phyloP scores from a whole-genome alignment of 2,888 invertebrate species.

The Nowickia ferox region DNA sequence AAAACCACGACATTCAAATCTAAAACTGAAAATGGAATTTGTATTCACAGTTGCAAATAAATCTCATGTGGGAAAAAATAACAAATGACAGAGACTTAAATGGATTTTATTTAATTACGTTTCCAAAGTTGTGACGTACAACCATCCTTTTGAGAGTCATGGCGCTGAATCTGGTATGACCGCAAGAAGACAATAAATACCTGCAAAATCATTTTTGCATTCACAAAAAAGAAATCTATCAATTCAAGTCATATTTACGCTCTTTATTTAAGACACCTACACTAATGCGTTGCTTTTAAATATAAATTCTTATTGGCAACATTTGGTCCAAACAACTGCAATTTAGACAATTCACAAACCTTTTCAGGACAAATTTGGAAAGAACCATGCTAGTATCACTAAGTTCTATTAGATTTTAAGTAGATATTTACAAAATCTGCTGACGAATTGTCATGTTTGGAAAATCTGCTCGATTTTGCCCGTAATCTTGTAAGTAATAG shows the following conservation, averaged over 20 bases:
- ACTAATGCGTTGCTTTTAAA: background rate
- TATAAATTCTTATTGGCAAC: background rate
- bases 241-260: constrained; percentile 40
- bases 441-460: no score
- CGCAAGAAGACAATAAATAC: constrained; percentile 29
- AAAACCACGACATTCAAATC: constrained; percentile 36
- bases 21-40: background rate
- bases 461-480: no score
- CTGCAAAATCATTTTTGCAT: constrained; percentile 25
- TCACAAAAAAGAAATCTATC: constrained; percentile 33
- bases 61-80: constrained; percentile 50
- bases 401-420: no score
- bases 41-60: constrained; percentile 39
- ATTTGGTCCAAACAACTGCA: background rate
- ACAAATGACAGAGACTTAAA: constrained; percentile 37
- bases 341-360: no score
- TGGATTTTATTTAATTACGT: constrained; percentile 63
- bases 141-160: background rate
- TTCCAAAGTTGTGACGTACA: constrained; percentile 20
- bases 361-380: no score
- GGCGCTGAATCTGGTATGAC: constrained; percentile 1
- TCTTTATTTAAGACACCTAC: constrained; percentile 9
- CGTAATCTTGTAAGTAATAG: no score
- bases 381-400: no score
- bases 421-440: no score